phyloP scores from a whole-genome alignment of 2,797 vertebrate species.

The Synaphobranchus kaupii region DNA sequence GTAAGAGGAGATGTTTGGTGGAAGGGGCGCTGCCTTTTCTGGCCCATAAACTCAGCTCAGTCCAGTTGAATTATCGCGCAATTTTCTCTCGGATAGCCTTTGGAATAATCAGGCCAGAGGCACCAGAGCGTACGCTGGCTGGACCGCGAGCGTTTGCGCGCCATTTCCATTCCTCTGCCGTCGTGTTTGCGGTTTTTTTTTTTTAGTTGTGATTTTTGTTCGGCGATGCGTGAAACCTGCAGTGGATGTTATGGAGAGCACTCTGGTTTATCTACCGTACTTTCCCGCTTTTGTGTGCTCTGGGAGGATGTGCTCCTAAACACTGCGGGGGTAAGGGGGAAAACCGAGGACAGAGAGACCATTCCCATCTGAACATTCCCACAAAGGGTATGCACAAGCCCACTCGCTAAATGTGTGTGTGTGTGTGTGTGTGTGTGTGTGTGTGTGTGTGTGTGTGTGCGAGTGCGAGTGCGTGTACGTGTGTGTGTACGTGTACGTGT shows the following conservation, averaged over 20 bases:
- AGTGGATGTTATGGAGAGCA: not conserved
- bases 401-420: not conserved
- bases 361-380: not conserved
- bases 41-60: not conserved
- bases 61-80: not conserved
- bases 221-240: not conserved
- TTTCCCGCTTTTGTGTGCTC: not conserved
- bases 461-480: not conserved
- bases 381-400: not conserved
- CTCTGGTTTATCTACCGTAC: not conserved
- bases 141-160: not conserved
- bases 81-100: not conserved
- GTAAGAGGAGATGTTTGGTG: not conserved
- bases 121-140: not conserved
- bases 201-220: not conserved
- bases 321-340: not conserved
- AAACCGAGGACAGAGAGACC: not conserved
- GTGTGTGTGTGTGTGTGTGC: too few relatives aligned
- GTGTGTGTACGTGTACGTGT: too few relatives aligned
- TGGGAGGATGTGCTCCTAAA: not conserved
- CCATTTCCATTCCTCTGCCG: not conserved
- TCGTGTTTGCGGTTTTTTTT: not conserved
- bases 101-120: not conserved
- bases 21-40: not conserved
- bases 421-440: not conserved